phyloP scores from a whole-genome alignment of 2,113 vertebrate genomes.

The Pteruthius melanotis region DNA sequence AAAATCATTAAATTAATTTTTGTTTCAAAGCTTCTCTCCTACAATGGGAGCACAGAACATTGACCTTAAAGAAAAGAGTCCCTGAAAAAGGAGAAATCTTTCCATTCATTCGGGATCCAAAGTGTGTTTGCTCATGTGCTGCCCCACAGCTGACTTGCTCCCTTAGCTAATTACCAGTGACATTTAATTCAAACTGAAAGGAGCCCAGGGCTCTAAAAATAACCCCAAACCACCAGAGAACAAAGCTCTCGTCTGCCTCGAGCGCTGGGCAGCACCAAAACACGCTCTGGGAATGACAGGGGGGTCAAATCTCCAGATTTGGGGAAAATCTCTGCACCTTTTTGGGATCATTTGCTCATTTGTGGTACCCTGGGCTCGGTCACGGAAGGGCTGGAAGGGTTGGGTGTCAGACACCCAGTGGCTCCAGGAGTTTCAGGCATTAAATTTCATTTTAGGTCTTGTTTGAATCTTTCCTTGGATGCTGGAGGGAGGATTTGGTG shows the following conservation, averaged over 20 bases:
- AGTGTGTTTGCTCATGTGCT: neutral
- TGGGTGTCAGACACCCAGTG: fast-evolving
- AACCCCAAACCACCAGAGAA: neutral
- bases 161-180: constrained; percentile 36
- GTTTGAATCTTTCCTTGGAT: neutral
- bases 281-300: fast-evolving
- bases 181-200: constrained; percentile 42
- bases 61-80: neutral
- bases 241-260: neutral
- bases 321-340: neutral
- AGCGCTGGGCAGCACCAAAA: neutral
- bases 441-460: neutral
- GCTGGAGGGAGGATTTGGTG: neutral
- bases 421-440: neutral
- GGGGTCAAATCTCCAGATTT: neutral
- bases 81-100: neutral
- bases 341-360: neutral
- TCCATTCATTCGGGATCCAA: neutral
- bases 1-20: neutral
- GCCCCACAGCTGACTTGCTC: neutral
- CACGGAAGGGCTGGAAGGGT: fast-evolving
- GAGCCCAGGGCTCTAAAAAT: constrained; percentile 46
- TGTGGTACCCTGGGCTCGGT: neutral
- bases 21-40: neutral
- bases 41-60: neutral